Conservation (phyloP, 1,140 invertebrate species). For the Medauroidea extradentata region DNA sequence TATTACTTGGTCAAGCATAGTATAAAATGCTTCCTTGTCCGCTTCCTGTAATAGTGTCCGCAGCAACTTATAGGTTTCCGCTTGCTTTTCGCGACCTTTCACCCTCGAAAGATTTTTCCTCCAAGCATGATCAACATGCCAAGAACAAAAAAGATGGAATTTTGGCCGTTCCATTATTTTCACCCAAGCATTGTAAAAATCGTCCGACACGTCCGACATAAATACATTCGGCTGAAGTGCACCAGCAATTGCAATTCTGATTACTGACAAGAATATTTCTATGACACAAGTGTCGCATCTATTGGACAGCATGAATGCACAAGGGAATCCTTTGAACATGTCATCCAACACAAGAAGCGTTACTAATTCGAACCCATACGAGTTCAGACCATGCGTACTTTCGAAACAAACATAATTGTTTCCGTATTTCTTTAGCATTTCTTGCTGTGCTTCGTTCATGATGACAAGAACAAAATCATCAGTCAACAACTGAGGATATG, state of each 20-base stretch:
- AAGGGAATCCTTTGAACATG: slow-evolving; percentile 19
- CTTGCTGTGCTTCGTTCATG: slow-evolving; percentile 20
- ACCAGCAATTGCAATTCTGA: too few species aligned
- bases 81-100: too few species aligned
- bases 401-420: slow-evolving; percentile 20
- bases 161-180: neutral
- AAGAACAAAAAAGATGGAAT: slow-evolving; percentile 21
- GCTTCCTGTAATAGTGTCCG: neutral
- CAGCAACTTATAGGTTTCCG: neutral
- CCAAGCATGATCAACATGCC: slow-evolving; percentile 22
- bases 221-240: neutral
- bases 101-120: slow-evolving; percentile 22
- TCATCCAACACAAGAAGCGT: slow-evolving; percentile 26
- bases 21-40: neutral
- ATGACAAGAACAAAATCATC: slow-evolving; percentile 22
- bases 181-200: neutral
- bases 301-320: slow-evolving; percentile 24
- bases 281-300: slow-evolving; percentile 14
- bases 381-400: slow-evolving; percentile 23
- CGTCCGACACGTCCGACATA: slow-evolving; percentile 15
- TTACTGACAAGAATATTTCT: slow-evolving; percentile 2
- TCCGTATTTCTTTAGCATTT: slow-evolving; percentile 21
- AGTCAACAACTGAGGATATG: neutral
- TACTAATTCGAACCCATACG: slow-evolving; percentile 25
- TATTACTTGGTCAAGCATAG: neutral